Evolutionary conservation across 1,140 invertebrate genomes (phyloP).

Genomic region (Orchesella cincta): DNA sequence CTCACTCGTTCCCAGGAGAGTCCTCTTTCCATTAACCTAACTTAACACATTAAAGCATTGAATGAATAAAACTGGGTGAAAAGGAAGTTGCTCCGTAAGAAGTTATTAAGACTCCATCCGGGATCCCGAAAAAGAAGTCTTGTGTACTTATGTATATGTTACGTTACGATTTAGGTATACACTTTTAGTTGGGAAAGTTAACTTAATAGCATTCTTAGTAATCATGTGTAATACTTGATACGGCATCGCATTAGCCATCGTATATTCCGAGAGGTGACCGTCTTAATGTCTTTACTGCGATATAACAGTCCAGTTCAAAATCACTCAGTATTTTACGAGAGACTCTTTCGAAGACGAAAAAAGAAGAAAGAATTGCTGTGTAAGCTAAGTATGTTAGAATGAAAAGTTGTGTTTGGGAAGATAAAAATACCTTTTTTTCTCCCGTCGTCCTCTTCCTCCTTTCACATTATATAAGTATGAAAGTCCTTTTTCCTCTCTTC

Average conservation of each 20-base stretch:
- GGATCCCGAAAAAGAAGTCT: not conserved
- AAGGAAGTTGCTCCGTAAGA: constrained; percentile 11
- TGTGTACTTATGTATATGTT: not conserved
- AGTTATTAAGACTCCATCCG: constrained; percentile 20
- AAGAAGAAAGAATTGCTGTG: not conserved
- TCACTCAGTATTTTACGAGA: constrained; percentile 7
- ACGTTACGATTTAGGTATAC: not conserved
- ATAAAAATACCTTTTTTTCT: constrained; percentile 15
- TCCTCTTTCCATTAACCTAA: constrained; percentile 22
- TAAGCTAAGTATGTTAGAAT: not conserved
- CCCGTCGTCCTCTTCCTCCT: not conserved
- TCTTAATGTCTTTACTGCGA: not conserved
- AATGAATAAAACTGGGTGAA: constrained; percentile 20
- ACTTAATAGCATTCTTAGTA: not conserved
- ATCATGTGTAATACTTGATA: not conserved
- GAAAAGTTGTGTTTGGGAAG: constrained; percentile 10
- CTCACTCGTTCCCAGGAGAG: constrained; percentile 6
- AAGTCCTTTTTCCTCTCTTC: not conserved
- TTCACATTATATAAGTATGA: not conserved
- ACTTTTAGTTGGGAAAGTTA: not conserved
- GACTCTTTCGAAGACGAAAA: not conserved
- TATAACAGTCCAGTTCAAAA: not conserved
- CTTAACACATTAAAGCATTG: constrained; percentile 30
- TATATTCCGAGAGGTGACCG: not conserved
- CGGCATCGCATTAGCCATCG: not conserved